Base-by-base conservation (phyloP, 2,888 invertebrate genomes). In the Caenorhabditis panamensis region DNA sequence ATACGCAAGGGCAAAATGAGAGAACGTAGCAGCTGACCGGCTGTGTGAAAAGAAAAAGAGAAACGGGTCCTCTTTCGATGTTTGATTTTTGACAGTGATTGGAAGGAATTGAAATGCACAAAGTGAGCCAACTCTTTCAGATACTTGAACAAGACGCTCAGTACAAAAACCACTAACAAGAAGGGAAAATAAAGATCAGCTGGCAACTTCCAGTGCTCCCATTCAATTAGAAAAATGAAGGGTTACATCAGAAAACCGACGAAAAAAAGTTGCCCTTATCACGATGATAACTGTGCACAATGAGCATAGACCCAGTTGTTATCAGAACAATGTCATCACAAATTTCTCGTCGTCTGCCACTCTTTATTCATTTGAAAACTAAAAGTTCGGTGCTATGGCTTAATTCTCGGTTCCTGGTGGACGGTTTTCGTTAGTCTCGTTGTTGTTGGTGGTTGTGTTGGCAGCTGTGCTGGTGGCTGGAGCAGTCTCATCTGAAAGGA, bases 321-420 rank as follows among this genome's bases (percentile, higher is more conserved):
- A 26, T 53, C 53, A 20, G 3, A 18, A 49, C 2, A 5, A 5
- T 18, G n/a, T n/a, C 16, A 53, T 41, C 67, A 69, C 71, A 69
- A 18, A 47, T 63, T 62, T 71, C 71, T 62, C 62, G 36, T 62
- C 31, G 71, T 71, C 71, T 53, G 62, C 31, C 1, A 18, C 26
- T 49, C 28, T 41, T 58, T 28, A 36, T 31, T 51, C 13, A 24
- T 53, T 53, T 64, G 22, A 31, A 22, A n/a, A n/a, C n/a, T n/a
- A n/a, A n/a, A n/a, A n/a, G n/a, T n/a, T n/a, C n/a, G n/a, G n/a
- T n/a, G n/a, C n/a, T n/a, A 26, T 36, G 36, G 36, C 11, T 18
- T 36, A 22, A 47, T 62, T 47, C 62, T 24, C 31, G 13, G 11
- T 22, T 37, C 22, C n/a, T n/a, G n/a, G 13, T 9, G 41, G 41